Conservation (phyloP, 2,888 invertebrate species). For the Julus scandinavius region DNA sequence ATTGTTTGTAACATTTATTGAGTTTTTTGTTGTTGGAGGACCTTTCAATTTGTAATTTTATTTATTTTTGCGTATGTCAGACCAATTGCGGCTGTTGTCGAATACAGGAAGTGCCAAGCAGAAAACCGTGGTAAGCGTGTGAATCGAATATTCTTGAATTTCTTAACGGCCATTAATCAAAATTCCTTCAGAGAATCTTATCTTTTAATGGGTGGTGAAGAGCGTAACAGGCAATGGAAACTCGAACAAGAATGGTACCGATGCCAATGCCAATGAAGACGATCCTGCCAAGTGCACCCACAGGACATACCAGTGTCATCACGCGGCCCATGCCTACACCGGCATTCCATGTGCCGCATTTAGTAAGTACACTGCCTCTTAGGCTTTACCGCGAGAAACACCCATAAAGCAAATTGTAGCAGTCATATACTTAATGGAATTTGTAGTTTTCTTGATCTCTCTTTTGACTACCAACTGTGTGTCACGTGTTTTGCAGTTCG, state of each 20-base stretch:
- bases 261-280: slow-evolving; percentile 60
- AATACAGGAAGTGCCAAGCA: slow-evolving; percentile 9
- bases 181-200: background rate
- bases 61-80: slow-evolving; percentile 57
- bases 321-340: slow-evolving; percentile 91
- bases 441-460: too few relatives aligned
- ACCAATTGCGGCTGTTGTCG: slow-evolving; percentile 60
- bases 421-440: too few relatives aligned
- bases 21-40: too few relatives aligned
- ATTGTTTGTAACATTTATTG: too few relatives aligned
- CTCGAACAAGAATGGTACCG: slow-evolving; percentile 59
- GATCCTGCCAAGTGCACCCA: slow-evolving; percentile 79
- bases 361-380: slow-evolving; percentile 71
- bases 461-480: background rate
- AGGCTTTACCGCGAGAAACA: background rate
- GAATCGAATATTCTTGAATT: slow-evolving; percentile 76
- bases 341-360: slow-evolving; percentile 88
- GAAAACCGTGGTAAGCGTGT: slow-evolving; percentile 65
- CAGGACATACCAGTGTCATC: slow-evolving; percentile 88
- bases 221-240: background rate
- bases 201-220: background rate
- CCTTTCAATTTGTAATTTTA: background rate
- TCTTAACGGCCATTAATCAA: slow-evolving; percentile 54
- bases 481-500: slow-evolving; percentile 25
- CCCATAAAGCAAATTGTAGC: too few relatives aligned